Evolutionary conservation across 1,140 invertebrate genomes (phyloP), one percentile per base, ranked within the genome.

Genomic region (Drosophila nannoptera): DNA sequence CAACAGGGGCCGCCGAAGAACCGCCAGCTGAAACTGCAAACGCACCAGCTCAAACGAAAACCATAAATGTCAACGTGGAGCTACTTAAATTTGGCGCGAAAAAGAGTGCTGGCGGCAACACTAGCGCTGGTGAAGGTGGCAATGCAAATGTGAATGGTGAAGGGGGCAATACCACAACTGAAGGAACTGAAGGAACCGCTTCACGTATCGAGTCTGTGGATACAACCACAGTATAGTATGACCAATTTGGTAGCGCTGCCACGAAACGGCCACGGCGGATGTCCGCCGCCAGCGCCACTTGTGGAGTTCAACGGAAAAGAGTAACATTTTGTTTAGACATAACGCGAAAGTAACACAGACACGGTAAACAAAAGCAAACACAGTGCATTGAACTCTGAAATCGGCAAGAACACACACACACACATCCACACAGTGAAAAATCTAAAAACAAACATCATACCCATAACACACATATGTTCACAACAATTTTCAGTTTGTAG

Each of bases 171-270:
- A 49, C 46, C n/a, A 49, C 14, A 9, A 52, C 14, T 6, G 14
- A 55, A 36, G 77, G 49, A n/a, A n/a, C 22, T 9, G 81, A 75
- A 22, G 72, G 68, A 55, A 52, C 67, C 49, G 75, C 81, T 56
- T 67, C 84, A 63, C 87, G 87, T 43, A 88, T 89, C 55, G 87
- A 89, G 72, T 87, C 87, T 58, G 87, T 89, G 69, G 87, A 89
- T 59, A 89, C 87, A 31, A 89, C 87, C 71, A 89, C 87, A 71
- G 87, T 89, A 89, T 89, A 89, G 87, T 89, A 89, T 88, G 87
- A 87, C 61, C 60, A 65, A 62, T 60, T 59, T 42, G 50, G 67
- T 58, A 67, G 73, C 46, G 75, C 75, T 75, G 84, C 88, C 88
- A 75, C 71, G 40, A 75, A 88, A 89, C 60, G 82, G 77, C 81